Evolutionary conservation across 2,797 vertebrate genomes (phyloP), one percentile per base, ranked within the genome.

Genomic region (Dendrocincla fuliginosa): DNA sequence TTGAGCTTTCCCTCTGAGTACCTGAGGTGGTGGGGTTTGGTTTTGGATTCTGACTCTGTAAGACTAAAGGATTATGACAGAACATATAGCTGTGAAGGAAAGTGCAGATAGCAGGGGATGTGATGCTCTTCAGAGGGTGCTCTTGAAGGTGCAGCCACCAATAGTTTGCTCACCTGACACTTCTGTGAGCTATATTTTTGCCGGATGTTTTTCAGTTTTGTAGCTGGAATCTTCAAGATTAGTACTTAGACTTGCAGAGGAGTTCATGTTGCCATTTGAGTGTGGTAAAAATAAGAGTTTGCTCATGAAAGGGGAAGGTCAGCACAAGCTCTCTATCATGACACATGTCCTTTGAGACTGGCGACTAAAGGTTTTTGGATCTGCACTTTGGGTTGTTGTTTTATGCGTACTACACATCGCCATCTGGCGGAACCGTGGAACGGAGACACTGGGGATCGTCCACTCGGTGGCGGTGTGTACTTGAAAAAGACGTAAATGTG

Each of bases 121-220:
- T 39, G 41, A 8, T 49, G 42, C 59, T 13, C 30, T 16, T n/a
- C 11, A 1, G 9, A 28, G 57, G 47, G 15, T 23, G 39, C 49
- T 27, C n/a, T 1, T 47, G 50, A 13, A 64, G 9, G 3, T 39
- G 33, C 2, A 1, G 7, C 12, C 33, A 64, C 28, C 33, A 10
- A 19, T 3, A 41, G 7, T 52, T 30, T 33, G 24, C 50, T 65
- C 25, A 64, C 25, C 30, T 16, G 20, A 10, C 28, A 25, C 33
- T 53, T 46, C 4, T 0, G 5, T n/a, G 39, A 53, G 30, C 30
- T 4, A 3, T 8, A 6, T 0, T 53, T 33, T 53, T 13, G 24
- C 27, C 10, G 1, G 2, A 53, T 13, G 5, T 9, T 53, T 53
- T 69, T 46, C 63, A 46, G 37, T 19, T 33, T 42, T 32, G 2